Evolutionary conservation across 2,113 vertebrate genomes (phyloP).

Genomic region (Boleophthalmus pectinirostris): DNA sequence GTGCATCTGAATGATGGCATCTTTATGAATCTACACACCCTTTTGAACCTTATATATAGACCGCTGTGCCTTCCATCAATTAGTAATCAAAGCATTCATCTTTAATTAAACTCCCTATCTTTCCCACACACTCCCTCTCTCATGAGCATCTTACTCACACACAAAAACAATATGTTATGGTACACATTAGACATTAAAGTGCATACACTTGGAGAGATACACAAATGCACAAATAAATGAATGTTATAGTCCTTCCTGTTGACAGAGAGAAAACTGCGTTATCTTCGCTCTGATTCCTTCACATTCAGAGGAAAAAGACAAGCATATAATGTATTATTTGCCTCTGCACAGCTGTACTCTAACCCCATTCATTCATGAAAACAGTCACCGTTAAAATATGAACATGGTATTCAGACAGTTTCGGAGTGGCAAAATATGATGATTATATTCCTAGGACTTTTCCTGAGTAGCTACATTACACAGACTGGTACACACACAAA

Average conservation of each 20-base stretch:
- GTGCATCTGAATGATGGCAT: neutral
- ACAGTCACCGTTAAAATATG: conserved; percentile 1
- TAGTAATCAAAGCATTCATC: conserved; percentile 72
- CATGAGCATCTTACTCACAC: conserved; percentile 21
- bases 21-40: conserved; percentile 14
- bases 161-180: conserved; percentile 18
- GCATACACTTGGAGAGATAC: conserved; percentile 11
- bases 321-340: conserved; percentile 13
- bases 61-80: conserved; percentile 67
- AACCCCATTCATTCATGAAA: conserved; percentile 16
- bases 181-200: conserved; percentile 17
- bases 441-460: neutral
- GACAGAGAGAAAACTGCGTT: conserved; percentile 60
- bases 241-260: conserved; percentile 54
- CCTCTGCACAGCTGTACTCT: conserved; percentile 24
- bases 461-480: neutral
- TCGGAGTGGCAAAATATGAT: neutral
- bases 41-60: conserved; percentile 27
- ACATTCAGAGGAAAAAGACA: conserved; percentile 49
- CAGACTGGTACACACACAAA: neutral
- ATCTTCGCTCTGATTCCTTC: conserved; percentile 69
- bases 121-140: conserved; percentile 40
- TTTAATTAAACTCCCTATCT: conserved; percentile 75
- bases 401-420: neutral
- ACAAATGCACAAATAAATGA: conserved; percentile 18